Percentiles rank a stretch among this genome's conserved stretches.
Conservation (phyloP, 2,113 vertebrate species). For the Petrocephalus microphthalmus region DNA sequence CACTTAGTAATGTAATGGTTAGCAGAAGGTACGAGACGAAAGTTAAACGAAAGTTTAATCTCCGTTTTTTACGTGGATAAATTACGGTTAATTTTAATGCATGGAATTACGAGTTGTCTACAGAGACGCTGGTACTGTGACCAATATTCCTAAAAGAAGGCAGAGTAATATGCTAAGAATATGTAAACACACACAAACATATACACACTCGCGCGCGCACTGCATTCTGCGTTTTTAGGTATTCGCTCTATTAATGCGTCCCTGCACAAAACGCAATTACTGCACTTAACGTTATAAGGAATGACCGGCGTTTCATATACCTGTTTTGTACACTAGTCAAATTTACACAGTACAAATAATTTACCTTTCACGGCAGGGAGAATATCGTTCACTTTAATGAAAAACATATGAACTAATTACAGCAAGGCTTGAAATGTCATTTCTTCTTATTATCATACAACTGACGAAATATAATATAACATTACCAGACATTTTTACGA, state of each 20-base stretch:
- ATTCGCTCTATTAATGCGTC: not conserved
- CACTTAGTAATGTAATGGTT: not conserved
- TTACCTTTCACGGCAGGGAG: slow-evolving; percentile 15
- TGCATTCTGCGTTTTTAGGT: not conserved
- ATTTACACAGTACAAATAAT: slow-evolving; percentile 7
- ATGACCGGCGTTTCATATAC: not conserved
- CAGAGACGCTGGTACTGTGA: not conserved
- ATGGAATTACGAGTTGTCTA: not conserved
- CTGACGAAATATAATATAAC: not conserved
- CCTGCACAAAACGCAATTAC: not conserved
- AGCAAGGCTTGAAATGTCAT: not conserved
- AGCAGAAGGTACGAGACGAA: not conserved
- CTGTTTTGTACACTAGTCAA: not conserved
- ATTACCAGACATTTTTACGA: not conserved
- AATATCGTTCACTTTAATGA: slow-evolving; percentile 29
- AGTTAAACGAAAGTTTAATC: not conserved
- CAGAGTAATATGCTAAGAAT: not conserved
- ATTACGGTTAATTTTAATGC: not conserved
- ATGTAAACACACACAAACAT: no score
- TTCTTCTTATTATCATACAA: no score
- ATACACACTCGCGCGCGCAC: not conserved
- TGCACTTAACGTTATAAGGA: no score
- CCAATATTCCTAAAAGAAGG: not conserved
- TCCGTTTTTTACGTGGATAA: not conserved
- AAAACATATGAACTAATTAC: not conserved